Evolutionary conservation across 2,797 vertebrate species (phyloP), one percentile per base, ranked within the genome.

Genomic region (Petrocephalus schoutedeni): DNA sequence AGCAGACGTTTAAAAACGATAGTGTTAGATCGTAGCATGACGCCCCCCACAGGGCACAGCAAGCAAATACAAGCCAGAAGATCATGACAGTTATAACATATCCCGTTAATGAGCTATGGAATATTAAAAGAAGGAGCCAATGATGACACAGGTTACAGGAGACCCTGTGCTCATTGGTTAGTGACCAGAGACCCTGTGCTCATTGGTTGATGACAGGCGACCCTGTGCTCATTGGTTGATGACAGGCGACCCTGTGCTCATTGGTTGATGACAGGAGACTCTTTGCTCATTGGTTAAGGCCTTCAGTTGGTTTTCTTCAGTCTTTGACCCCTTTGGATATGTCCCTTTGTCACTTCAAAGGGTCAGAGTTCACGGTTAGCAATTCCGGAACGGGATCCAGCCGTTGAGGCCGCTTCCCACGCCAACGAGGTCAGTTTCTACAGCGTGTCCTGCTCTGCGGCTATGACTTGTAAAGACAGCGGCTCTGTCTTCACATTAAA

Each of bases 401-500:
- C 77, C 23, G n/a, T 4, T 5, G 28, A 36, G 8, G 9, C 9
- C 28, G 23, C 67, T 36, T 28, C 23, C 7, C n/a, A 21, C 28
- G 28, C 23, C 7, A 36, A 36, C 9, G 8, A 19, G 41, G n/a
- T 6, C 56, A 61, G 36, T 4, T 36, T 86, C 58, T 86, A 86
- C 19, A 64, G 19, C 19, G 16, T 45, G 7, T 61, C 14, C 32
- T 86, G 45, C 7, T 64, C 32, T 36, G 57, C 41, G 6, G 21
- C n/a, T 19, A 1, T 8, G 80, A 7, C 16, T 59, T 45, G 28
- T 41, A 87, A 51, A 32, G 88, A 85, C 86, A 92, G 88, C 85
- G 89, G 87, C 23, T 93, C 90, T 0, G 0, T 53, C 85, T 93
- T 91, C 10, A 57, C 10, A 14, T 89, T 89, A 58, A 3, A 87